phyloP scores from a whole-genome alignment of 2,797 vertebrate genomes.

The Amblyraja radiata region DNA sequence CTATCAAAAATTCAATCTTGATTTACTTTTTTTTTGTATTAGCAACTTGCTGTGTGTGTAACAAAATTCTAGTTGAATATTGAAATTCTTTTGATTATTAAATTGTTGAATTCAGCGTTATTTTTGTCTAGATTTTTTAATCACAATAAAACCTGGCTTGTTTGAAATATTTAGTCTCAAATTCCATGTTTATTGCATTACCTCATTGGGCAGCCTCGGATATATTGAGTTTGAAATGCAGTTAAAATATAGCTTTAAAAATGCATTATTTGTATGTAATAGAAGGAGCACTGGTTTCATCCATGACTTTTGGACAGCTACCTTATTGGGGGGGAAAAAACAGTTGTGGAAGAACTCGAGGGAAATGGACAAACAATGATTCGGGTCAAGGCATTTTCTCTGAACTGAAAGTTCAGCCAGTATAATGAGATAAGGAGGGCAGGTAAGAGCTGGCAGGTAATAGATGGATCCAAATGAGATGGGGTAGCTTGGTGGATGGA shows the following conservation, averaged over 20 bases:
- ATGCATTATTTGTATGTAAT: neutral
- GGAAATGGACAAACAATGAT: too few relatives aligned
- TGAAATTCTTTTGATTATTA: constrained; percentile 16
- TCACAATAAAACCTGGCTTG: constrained; percentile 18
- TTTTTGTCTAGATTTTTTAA: constrained; percentile 33
- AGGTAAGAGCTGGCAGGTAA: too few relatives aligned
- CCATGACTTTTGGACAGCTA: too few relatives aligned
- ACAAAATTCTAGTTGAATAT: neutral
- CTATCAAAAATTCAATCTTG: constrained; percentile 20
- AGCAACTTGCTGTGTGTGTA: neutral
- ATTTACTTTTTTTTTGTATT: constrained; percentile 19
- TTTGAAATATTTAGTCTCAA: neutral
- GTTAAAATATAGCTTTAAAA: neutral
- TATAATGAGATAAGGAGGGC: too few relatives aligned
- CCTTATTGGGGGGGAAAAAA: too few relatives aligned
- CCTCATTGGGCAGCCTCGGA: neutral
- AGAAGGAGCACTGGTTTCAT: neutral
- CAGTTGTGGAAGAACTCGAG: too few relatives aligned
- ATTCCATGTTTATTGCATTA: too few relatives aligned
- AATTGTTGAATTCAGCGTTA: constrained; percentile 14
- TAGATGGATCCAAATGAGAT: too few relatives aligned
- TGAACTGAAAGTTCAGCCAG: too few relatives aligned
- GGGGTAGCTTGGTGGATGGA: too few relatives aligned
- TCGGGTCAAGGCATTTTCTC: too few relatives aligned
- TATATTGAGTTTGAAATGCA: constrained; percentile 16